phyloP scores from a whole-genome alignment of 2,888 invertebrate species.

The Steromphala cineraria region DNA sequence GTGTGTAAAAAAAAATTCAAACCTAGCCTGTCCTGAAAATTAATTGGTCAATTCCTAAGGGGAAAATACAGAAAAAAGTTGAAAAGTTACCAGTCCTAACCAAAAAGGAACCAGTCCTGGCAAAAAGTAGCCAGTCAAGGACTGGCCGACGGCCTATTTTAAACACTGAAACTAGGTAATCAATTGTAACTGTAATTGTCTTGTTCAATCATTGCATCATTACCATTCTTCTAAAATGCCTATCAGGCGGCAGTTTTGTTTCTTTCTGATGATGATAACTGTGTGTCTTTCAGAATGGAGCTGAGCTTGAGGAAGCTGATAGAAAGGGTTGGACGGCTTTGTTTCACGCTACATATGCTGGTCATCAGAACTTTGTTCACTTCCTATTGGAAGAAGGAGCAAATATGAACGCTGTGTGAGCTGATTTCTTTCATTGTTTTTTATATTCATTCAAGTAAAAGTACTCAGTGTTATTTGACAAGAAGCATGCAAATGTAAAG shows the following conservation, averaged over 20 bases:
- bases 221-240: not conserved
- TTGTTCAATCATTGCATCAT: too few species aligned
- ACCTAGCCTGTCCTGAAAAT: too few species aligned
- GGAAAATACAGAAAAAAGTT: too few species aligned
- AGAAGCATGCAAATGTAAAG: too few species aligned
- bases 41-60: too few species aligned
- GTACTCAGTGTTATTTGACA: not conserved
- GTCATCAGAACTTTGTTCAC: conserved; percentile 75
- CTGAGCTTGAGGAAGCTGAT: conserved; percentile 74
- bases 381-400: conserved; percentile 74
- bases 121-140: too few species aligned
- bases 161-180: too few species aligned
- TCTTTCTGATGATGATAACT: not conserved
- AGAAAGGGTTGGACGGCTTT: conserved; percentile 75
- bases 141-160: too few species aligned
- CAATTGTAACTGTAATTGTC: too few species aligned
- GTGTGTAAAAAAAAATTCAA: too few species aligned
- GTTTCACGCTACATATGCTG: conserved; percentile 75
- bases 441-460: not conserved
- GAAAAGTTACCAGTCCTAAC: too few species aligned
- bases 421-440: not conserved
- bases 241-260: not conserved
- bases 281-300: conserved; percentile 70
- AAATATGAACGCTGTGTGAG: conserved; percentile 72
- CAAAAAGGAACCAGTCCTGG: too few species aligned